A percentile compares a stretch with the other conserved stretches of the same genome.
Evolutionary conservation across 2,888 invertebrate genomes (phyloP).

Genomic region (Crematogaster levior): DNA sequence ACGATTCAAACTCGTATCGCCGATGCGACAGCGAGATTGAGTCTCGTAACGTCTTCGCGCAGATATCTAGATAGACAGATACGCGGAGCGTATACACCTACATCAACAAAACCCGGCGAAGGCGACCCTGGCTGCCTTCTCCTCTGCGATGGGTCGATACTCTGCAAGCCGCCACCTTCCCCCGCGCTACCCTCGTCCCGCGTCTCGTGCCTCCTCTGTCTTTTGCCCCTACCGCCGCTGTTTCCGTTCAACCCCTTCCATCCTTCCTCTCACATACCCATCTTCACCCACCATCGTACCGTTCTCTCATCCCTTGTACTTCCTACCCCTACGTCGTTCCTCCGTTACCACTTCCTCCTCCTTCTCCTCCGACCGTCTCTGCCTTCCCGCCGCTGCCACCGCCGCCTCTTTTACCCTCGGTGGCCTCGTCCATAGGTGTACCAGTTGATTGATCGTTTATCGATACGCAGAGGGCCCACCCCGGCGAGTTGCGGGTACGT

Average conservation of each 20-base stretch:
- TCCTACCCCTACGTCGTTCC: constrained; percentile 55
- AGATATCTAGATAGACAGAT: constrained; percentile 74
- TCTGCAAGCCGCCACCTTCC: constrained; percentile 82
- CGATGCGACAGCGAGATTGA: constrained; percentile 39
- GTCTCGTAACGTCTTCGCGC: constrained; percentile 68
- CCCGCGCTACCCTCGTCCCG: constrained; percentile 68
- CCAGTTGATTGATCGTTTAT: constrained; percentile 83
- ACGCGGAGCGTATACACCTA: constrained; percentile 79
- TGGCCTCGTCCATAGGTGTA: constrained; percentile 78
- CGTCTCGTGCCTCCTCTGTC: constrained; percentile 67
- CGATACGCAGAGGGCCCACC: constrained; percentile 78
- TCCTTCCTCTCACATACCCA: constrained; percentile 76
- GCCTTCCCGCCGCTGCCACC: constrained; percentile 48
- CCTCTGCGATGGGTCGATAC: constrained; percentile 84
- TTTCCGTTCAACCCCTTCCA: constrained; percentile 70
- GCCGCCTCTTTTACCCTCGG: constrained; percentile 69
- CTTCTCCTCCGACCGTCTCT: constrained; percentile 68
- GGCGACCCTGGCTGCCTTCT: constrained; percentile 83
- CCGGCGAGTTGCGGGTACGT: constrained; percentile 72
- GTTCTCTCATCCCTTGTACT: constrained; percentile 71
- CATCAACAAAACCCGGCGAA: constrained; percentile 84
- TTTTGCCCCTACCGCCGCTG: constrained; percentile 62
- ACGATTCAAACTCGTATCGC: constrained; percentile 28
- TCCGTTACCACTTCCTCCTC: constrained; percentile 67
- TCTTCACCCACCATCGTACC: constrained; percentile 75